Evolutionary conservation across 1,140 invertebrate species (phyloP), one percentile per base, ranked within the genome.

Genomic region (Proctacanthus coquilletti): DNA sequence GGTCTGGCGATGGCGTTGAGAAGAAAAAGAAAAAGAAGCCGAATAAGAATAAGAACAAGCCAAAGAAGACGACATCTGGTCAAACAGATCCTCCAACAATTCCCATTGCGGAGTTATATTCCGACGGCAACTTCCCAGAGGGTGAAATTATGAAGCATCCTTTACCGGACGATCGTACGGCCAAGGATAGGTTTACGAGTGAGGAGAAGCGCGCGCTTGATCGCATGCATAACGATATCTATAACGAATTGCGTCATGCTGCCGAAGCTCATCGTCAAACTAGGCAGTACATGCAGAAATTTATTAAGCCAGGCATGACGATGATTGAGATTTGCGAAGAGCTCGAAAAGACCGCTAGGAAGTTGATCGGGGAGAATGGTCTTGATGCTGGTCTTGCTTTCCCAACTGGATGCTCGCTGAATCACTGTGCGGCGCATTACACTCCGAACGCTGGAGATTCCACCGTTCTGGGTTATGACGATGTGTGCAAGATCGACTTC

Each of bases 261-360:
- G 94, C 95, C 19, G 95, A 99, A 65, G 92, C 91, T 36, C 95
- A 99, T 62, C 76, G 95, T 62, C 88, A 92, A 77, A 94, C 91
- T 6, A 69, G 91, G 31, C 73, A 91, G 61, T 79, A 94, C 53
- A 92, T 97, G 52, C 77, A 79, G 49, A 71, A 74, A 18, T 89
- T 80, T 71, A 86, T 98, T 11, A 94, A 96, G 60, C 91, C 95
- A 1, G 96, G 95, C 41, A 97, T 97, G 91, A 92, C 80, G 1
- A 98, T 98, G 93, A 94, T 98, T 52, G 77, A 98, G 57, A 98
- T 99, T 45, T 97, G 92, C 64, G 93, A 98, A 62, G 88, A 93
- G 50, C 66, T 99, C 17, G 96, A 99, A 65, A 77, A 77, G 9
- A 91, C 80, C 13, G 84, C 92, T 4, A 73, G 96, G 13, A 80